A percentile compares a stretch with the other conserved stretches of the same genome.
Conservation (phyloP, 2,797 vertebrate genomes). For the Falco peregrinus region DNA sequence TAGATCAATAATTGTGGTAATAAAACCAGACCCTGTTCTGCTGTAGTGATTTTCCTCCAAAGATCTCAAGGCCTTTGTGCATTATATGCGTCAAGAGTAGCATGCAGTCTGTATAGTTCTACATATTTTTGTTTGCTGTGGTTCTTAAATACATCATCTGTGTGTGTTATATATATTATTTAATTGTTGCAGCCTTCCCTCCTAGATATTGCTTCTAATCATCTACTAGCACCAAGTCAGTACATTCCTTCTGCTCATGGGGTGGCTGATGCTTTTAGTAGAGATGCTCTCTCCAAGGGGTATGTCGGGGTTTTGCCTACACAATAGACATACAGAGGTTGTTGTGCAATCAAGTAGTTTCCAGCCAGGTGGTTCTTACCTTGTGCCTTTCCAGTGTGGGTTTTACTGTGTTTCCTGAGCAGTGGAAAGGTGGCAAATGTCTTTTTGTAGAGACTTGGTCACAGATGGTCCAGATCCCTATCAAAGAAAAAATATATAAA, state of each 20-base stretch:
- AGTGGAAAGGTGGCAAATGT: background rate
- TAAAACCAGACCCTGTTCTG: background rate
- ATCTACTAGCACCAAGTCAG: background rate
- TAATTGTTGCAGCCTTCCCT: background rate
- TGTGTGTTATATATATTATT: background rate
- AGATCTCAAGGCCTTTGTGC: background rate
- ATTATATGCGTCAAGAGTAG: background rate
- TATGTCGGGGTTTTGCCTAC: background rate
- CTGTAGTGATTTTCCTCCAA: background rate
- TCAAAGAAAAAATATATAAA: background rate
- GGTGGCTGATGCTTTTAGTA: background rate
- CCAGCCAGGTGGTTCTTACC: background rate
- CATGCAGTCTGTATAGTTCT: background rate
- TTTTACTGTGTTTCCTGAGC: background rate
- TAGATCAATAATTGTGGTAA: conserved; percentile 25
- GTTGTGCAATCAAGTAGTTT: background rate
- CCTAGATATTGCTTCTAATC: background rate
- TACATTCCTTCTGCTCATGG: background rate
- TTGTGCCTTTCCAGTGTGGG: background rate
- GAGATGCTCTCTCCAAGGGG: background rate
- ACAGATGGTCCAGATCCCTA: background rate
- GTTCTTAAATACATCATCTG: background rate
- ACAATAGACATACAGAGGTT: background rate
- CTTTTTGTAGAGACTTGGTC: background rate
- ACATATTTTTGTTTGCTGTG: too few relatives aligned